These are phyloP conservation scores for Lamproptera curius DNA, from an alignment of 2,888 invertebrate genomes.

Conservation along the genomic window DNA sequence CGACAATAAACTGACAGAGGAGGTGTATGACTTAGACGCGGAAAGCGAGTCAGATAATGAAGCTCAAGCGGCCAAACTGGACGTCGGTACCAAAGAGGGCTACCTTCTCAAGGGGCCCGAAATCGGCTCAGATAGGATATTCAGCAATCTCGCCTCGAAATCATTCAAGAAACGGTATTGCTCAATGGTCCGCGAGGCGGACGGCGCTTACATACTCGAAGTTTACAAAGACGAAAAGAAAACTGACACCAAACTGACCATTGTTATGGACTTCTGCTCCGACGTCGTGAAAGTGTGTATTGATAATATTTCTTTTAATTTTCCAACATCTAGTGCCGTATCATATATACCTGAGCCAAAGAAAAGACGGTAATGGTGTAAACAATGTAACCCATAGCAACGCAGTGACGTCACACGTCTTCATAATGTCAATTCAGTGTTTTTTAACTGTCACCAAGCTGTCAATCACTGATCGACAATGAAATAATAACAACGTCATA, in stretches of 20 bases:
- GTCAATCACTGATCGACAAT: no score
- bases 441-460: no score
- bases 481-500: slow-evolving; percentile 2
- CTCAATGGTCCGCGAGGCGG: slow-evolving; percentile 92
- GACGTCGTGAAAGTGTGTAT: slow-evolving; percentile 87
- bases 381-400: no score
- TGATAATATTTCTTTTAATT: slow-evolving; percentile 3
- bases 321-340: slow-evolving; percentile 3
- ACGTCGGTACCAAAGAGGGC: slow-evolving; percentile 92
- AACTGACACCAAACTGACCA: slow-evolving; percentile 92
- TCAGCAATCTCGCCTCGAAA: slow-evolving; percentile 94
- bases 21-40: slow-evolving; percentile 93
- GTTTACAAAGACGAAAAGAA: slow-evolving; percentile 96
- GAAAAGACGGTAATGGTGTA: no score
- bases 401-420: no score
- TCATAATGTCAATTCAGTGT: no score
- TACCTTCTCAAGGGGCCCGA: slow-evolving; percentile 95
- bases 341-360: no score
- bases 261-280: slow-evolving; percentile 95
- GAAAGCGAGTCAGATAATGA: slow-evolving; percentile 90
- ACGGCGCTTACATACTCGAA: slow-evolving; percentile 94
- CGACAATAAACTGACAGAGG: slow-evolving; percentile 79
- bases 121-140: slow-evolving; percentile 92
- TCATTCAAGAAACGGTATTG: slow-evolving; percentile 94
- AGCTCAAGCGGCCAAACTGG: slow-evolving; percentile 82